Percentiles rank a stretch among this genome's conserved stretches.
phyloP scores from a whole-genome alignment of 2,113 vertebrate species.

The Varanus komodoensis region DNA sequence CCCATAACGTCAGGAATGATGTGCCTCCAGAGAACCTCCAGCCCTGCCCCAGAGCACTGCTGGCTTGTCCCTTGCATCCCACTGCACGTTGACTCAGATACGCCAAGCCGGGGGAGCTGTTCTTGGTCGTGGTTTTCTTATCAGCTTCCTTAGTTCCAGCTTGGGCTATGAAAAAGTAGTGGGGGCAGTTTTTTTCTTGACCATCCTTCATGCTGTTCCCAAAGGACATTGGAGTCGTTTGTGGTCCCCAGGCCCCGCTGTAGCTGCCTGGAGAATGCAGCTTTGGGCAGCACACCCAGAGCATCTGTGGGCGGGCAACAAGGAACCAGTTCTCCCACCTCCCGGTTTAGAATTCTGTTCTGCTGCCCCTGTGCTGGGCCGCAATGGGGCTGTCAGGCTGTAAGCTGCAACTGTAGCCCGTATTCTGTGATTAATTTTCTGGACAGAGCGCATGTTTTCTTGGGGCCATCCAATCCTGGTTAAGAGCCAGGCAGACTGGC shows the following conservation, averaged over 20 bases:
- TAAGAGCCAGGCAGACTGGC: neutral
- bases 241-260: neutral
- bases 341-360: neutral
- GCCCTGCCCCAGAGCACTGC: neutral
- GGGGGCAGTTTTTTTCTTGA: neutral
- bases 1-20: neutral
- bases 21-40: neutral
- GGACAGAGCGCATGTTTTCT: neutral
- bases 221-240: neutral
- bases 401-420: neutral
- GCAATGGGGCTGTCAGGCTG: neutral
- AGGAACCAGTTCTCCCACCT: neutral
- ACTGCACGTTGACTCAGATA: neutral
- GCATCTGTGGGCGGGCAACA: neutral
- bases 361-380: neutral
- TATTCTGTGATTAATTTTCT: neutral
- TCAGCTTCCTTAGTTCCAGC: neutral
- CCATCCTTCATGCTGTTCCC: neutral
- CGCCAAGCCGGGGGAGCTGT: neutral
- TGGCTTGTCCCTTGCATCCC: too few relatives aligned
- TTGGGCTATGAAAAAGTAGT: neutral
- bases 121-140: neutral
- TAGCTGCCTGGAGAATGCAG: neutral
- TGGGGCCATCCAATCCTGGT: neutral
- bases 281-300: neutral